A percentile compares a stretch with the other conserved stretches of the same genome.
These are phyloP conservation scores for Epizoanthus ramosus DNA, from an alignment of 92 coral and sea anemone species.

Conservation along the genomic window DNA sequence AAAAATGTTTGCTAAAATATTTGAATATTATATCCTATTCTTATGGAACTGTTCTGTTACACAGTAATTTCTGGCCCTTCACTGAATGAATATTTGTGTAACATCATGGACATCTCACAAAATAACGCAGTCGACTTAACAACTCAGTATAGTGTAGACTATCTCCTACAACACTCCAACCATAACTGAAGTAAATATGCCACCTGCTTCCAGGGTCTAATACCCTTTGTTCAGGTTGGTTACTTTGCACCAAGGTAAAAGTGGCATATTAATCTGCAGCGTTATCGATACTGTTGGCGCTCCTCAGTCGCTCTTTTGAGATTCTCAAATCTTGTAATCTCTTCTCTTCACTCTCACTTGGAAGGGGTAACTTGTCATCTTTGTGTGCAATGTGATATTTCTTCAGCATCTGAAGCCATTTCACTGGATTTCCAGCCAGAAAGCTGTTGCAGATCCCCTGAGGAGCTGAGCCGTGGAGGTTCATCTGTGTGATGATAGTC, in stretches of 20 bases:
- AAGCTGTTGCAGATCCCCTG: constrained; percentile 83
- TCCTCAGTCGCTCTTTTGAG: constrained; percentile 33
- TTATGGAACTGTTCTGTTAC: too few relatives aligned
- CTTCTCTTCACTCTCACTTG: constrained; percentile 25
- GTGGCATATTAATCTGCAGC: constrained; percentile 1
- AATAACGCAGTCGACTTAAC: too few relatives aligned
- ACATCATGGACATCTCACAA: too few relatives aligned
- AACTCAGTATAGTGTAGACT: too few relatives aligned
- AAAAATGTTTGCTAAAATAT: too few relatives aligned
- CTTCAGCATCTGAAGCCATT: constrained; percentile 81
- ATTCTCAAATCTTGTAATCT: constrained; percentile 29
- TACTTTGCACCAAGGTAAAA: background rate
- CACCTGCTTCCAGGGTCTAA: too few relatives aligned
- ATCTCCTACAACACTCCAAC: too few relatives aligned
- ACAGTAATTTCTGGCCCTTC: too few relatives aligned
- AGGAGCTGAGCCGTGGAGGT: constrained; percentile 85
- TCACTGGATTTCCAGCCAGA: constrained; percentile 81
- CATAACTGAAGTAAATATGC: too few relatives aligned
- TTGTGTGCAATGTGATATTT: constrained; percentile 77
- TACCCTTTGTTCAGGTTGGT: too few relatives aligned
- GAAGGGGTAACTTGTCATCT: constrained; percentile 44
- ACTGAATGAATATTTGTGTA: too few relatives aligned
- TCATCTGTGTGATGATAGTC: constrained; percentile 88
- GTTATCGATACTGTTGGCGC: constrained; percentile 39
- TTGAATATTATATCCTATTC: too few relatives aligned